These are phyloP conservation scores for Nezara viridula DNA, from an alignment of 2,888 invertebrate species.

Conservation along the genomic window DNA sequence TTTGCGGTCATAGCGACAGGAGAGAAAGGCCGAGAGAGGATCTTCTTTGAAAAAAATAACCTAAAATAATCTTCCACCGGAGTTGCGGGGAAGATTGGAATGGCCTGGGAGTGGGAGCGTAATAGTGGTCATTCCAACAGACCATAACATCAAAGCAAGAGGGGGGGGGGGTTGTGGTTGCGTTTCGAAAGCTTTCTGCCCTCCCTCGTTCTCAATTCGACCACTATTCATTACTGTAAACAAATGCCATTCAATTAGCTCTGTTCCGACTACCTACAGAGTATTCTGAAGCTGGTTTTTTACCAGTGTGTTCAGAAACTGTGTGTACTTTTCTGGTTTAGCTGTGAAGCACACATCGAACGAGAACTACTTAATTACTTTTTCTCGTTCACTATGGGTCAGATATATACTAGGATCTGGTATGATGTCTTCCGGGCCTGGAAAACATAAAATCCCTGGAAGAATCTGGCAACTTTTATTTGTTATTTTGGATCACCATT, in stretches of 20 bases:
- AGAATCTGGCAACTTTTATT: too few relatives aligned
- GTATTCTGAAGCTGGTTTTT: neutral
- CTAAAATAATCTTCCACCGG: neutral
- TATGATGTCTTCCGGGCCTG: too few relatives aligned
- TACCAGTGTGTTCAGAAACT: neutral
- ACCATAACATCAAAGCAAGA: neutral
- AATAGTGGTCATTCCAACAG: constrained; percentile 3
- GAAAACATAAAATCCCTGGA: too few relatives aligned
- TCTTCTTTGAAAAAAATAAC: neutral
- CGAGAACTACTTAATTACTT: too few relatives aligned
- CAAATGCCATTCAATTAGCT: neutral
- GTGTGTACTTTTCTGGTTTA: neutral
- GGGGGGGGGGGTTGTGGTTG: neutral
- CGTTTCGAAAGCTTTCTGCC: neutral
- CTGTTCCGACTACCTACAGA: neutral
- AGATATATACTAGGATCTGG: too few relatives aligned
- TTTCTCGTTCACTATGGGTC: too few relatives aligned
- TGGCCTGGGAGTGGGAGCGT: neutral
- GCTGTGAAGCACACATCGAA: neutral
- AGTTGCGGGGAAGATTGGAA: neutral
- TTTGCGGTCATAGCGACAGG: neutral
- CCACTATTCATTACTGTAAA: neutral
- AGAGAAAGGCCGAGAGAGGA: neutral
- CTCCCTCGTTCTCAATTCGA: neutral
- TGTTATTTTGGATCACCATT: too few relatives aligned